phyloP scores from a whole-genome alignment of 2,113 vertebrate species.

The Lates calcarifer region DNA sequence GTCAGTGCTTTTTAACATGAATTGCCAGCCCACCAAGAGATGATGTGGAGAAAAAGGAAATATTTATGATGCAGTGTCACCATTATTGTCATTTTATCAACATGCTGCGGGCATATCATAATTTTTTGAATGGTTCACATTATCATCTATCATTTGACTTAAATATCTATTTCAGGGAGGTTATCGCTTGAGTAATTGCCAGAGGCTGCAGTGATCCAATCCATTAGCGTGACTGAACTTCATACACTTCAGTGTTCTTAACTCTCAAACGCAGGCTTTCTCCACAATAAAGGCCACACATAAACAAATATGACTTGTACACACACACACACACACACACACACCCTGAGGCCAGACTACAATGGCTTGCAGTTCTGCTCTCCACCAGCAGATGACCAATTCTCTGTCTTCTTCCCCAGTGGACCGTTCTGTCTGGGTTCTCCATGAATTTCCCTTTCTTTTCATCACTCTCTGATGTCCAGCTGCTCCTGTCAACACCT shows the following conservation, averaged over 20 bases:
- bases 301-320: conserved; percentile 54
- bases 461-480: conserved; percentile 94
- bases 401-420: conserved; percentile 78
- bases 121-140: conserved; percentile 48
- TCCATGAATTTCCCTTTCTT: conserved; percentile 93
- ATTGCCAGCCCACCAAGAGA: conserved; percentile 20
- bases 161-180: conserved; percentile 54
- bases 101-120: conserved; percentile 43
- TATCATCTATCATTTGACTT: conserved; percentile 57
- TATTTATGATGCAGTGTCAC: conserved; percentile 33
- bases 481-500: conserved; percentile 99
- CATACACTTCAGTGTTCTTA: conserved; percentile 46
- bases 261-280: conserved; percentile 28
- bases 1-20: conserved; percentile 19
- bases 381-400: conserved; percentile 78
- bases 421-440: conserved; percentile 88
- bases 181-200: conserved; percentile 56
- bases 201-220: conserved; percentile 61
- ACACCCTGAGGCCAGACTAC: conserved; percentile 57
- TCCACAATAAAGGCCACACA: conserved; percentile 34
- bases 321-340: conserved; percentile 31
- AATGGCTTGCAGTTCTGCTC: conserved; percentile 77
- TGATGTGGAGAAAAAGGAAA: conserved; percentile 43
- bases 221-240: conserved; percentile 62
- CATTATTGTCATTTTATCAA: conserved; percentile 59